These are phyloP conservation scores for Muscicapa adusta DNA, from an alignment of 2,113 vertebrate genomes.

Conservation along the genomic window DNA sequence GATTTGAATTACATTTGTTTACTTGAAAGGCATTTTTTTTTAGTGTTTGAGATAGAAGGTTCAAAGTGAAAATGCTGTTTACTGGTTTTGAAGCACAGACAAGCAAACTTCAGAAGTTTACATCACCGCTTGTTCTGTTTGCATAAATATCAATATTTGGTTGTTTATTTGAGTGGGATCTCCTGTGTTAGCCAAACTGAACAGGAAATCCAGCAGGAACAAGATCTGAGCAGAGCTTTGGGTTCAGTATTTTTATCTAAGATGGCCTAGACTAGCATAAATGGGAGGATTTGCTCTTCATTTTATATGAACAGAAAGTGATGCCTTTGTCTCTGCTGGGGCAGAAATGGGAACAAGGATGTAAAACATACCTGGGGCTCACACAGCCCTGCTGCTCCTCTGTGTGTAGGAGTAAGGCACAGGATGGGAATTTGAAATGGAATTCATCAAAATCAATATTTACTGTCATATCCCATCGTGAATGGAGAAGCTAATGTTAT, in stretches of 20 bases:
- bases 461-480: not conserved
- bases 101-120: not conserved
- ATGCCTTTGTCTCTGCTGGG: not conserved
- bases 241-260: not conserved
- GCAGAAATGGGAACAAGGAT: not conserved
- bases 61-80: slow-evolving; percentile 11
- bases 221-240: not conserved
- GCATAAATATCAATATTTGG: not conserved
- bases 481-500: not conserved
- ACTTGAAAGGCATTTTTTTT: slow-evolving; percentile 1
- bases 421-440: not conserved
- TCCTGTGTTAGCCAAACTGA: not conserved
- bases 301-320: not conserved
- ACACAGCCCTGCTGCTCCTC: not conserved
- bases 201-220: not conserved
- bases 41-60: not conserved
- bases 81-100: not conserved
- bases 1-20: slow-evolving; percentile 4
- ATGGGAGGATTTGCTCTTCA: not conserved
- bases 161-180: not conserved
- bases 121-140: not conserved
- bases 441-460: not conserved
- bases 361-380: not conserved
- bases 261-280: not conserved
- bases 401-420: not conserved